Conservation (phyloP, 2,888 invertebrate species). For the Julus scandinavius region DNA sequence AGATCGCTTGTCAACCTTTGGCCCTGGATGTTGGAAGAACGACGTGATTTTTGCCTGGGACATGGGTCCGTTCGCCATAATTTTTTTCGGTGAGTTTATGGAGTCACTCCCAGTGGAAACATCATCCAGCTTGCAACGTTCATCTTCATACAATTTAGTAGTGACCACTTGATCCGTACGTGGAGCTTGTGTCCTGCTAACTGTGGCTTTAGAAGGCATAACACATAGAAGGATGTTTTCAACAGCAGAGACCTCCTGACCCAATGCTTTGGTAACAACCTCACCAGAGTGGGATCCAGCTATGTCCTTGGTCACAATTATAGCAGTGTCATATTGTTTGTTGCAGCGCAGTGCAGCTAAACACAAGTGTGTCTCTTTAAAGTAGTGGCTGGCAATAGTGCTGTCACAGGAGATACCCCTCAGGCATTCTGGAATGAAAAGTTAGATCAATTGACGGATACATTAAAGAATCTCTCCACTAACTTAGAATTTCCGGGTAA, state of each 20-base stretch:
- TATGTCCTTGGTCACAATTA: too few relatives aligned
- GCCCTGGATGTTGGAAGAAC: conserved; percentile 27
- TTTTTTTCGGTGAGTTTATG: background rate
- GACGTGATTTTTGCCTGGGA: conserved; percentile 47
- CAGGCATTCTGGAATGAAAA: conserved; percentile 43
- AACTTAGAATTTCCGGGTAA: too few relatives aligned
- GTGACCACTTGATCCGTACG: too few relatives aligned
- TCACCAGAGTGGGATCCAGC: too few relatives aligned
- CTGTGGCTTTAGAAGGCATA: too few relatives aligned
- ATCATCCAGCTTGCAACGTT: background rate
- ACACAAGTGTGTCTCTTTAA: conserved; percentile 22
- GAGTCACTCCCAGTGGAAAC: too few relatives aligned
- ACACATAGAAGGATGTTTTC: too few relatives aligned
- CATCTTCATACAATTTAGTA: background rate
- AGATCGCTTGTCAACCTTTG: background rate
- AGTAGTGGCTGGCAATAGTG: conserved; percentile 46
- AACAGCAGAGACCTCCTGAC: too few relatives aligned
- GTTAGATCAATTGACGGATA: too few relatives aligned
- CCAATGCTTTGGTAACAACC: too few relatives aligned
- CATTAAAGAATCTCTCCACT: too few relatives aligned
- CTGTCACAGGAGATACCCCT: conserved; percentile 37
- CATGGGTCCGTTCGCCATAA: background rate
- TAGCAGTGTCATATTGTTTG: background rate
- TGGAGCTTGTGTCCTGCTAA: too few relatives aligned
- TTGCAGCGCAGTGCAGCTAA: conserved; percentile 30